Evolutionary conservation across 2,888 invertebrate genomes (phyloP), one percentile per base, ranked within the genome.

Genomic region (Helobdella robusta): DNA sequence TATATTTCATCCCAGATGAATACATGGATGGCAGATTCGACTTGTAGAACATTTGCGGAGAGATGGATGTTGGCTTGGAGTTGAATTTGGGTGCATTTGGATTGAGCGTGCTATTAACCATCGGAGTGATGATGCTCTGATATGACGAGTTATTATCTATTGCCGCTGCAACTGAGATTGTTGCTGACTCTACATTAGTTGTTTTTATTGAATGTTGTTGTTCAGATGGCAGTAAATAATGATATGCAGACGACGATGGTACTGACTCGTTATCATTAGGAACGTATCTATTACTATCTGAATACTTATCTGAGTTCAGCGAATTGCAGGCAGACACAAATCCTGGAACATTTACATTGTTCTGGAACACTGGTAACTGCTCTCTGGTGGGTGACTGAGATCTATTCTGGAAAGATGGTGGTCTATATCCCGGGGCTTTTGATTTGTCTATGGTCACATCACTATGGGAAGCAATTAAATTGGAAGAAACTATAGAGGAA

Each of bases 81-180:
- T 59, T 84, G 76, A 89, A 89, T 74, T 87, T 87, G 0, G 89
- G 87, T 2, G 89, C 88, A 72, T 89, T 85, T 0, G 89, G 87
- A 79, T 89, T 89, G 48, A 89, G 81, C 63, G 87, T 84, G 46
- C 79, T 79, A 65, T 77, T 76, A 36, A 80, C 77, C 66, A 75
- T 76, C n/a, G 78, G 77, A 66, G 77, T 73, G 15, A 76, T 77
- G 77, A 77, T 76, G n/a, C n/a, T n/a, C n/a, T n/a, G n/a, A n/a
- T n/a, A n/a, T n/a, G n/a, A n/a, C n/a, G n/a, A n/a, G n/a, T n/a
- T n/a, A n/a, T n/a, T n/a, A n/a, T n/a, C n/a, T n/a, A n/a, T n/a
- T 23, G 77, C 77, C 68, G 75, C 75, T 63, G 75, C 72, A n/a
- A 76, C 75, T 23, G 75, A 76, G 52, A 35, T 20, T 32, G 32